Evolutionary conservation across 2,113 vertebrate species (phyloP).

Genomic region (mouse (Mus musculus)): GRCm39 chr2:60733501-60734000

Average conservation of each 20-base stretch:
- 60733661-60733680: not conserved
- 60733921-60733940: constrained; percentile 57
- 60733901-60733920: constrained; percentile 51
- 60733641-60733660: not conserved
- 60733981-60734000: constrained; percentile 77
- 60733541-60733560: not conserved
- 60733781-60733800: constrained; percentile 13
- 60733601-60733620: not conserved
- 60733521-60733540: constrained; percentile 16
- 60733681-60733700: not conserved
- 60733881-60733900: constrained; percentile 50
- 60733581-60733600: not conserved
- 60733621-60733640: not conserved
- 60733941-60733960: not conserved
- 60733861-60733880: constrained; percentile 36
- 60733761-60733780: constrained; percentile 21
- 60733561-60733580: not conserved
- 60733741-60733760: constrained; percentile 39
- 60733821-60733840: not conserved
- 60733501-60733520: constrained; percentile 15
- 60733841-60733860: not conserved
- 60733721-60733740: constrained; percentile 10
- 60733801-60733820: not conserved
- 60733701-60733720: constrained; percentile 5
- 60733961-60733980: constrained; percentile 38